Percentiles rank a stretch among this genome's conserved stretches.
Conservation (phyloP, 2,113 vertebrate genomes). For the Colossoma macropomum region DNA sequence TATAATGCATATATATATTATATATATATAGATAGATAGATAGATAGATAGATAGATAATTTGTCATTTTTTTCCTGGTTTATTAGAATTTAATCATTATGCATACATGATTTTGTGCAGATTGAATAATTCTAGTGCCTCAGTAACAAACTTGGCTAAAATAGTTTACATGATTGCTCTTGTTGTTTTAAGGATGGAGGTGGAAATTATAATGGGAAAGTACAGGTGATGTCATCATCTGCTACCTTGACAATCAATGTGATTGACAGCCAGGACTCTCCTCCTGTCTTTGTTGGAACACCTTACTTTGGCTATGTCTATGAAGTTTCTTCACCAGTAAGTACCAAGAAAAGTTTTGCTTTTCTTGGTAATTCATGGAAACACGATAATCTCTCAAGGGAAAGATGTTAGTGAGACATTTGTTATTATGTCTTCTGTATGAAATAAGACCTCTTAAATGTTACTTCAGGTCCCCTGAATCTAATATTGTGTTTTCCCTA, state of each 20-base stretch:
- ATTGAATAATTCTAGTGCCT: too few species aligned
- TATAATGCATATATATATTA: too few species aligned
- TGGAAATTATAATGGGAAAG: constrained; percentile 86
- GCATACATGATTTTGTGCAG: too few species aligned
- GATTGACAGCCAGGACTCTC: constrained; percentile 89
- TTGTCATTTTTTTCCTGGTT: too few species aligned
- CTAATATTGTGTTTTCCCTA: not conserved
- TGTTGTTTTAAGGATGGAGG: constrained; percentile 86
- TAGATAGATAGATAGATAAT: too few species aligned
- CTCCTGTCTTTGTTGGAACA: constrained; percentile 88
- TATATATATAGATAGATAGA: too few species aligned
- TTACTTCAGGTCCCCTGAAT: not conserved
- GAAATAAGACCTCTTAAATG: not conserved
- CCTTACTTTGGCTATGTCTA: constrained; percentile 95
- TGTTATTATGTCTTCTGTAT: not conserved
- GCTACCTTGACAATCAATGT: constrained; percentile 90
- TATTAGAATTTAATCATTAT: too few species aligned
- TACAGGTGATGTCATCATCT: constrained; percentile 86
- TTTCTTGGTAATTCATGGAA: not conserved
- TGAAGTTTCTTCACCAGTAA: constrained; percentile 88
- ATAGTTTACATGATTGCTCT: not conserved
- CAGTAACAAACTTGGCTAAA: too few species aligned
- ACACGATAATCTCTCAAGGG: not conserved
- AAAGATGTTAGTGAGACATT: not conserved
- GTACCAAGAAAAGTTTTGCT: constrained; percentile 54